These are phyloP conservation scores for Drosophila acutilabella DNA, from an alignment of 2,888 invertebrate species.

Conservation along the genomic window DNA sequence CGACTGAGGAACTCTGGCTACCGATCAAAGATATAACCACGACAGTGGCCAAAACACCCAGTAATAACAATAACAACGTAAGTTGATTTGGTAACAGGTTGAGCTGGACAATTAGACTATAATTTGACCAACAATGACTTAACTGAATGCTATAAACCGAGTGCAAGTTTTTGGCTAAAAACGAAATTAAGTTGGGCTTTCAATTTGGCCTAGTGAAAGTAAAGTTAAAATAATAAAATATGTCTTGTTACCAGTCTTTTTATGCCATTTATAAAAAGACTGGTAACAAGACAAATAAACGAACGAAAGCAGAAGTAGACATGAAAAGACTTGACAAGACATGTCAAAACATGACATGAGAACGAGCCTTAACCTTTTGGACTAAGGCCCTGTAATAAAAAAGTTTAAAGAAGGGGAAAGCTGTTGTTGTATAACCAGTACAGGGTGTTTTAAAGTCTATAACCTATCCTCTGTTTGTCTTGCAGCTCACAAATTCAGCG, in stretches of 20 bases:
- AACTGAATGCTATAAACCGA: constrained; percentile 30
- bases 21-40: constrained; percentile 84
- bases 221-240: constrained; percentile 20
- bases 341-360: constrained; percentile 4
- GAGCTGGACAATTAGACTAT: constrained; percentile 23
- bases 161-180: constrained; percentile 26
- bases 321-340: not conserved
- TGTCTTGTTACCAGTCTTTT: too few relatives aligned
- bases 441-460: not conserved
- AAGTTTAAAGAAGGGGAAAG: not conserved
- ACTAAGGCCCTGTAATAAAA: too few relatives aligned
- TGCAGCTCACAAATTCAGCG: constrained; percentile 76
- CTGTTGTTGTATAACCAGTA: not conserved
- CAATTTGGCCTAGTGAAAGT: constrained; percentile 54
- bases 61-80: constrained; percentile 68
- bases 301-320: constrained; percentile 27
- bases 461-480: not conserved
- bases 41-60: constrained; percentile 73
- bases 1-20: constrained; percentile 84
- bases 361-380: constrained; percentile 34
- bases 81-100: constrained; percentile 41
- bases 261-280: too few relatives aligned
- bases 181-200: constrained; percentile 43
- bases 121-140: constrained; percentile 51
- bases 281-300: constrained; percentile 29